Evolutionary conservation across 2,113 vertebrate genomes (phyloP).

Genomic region (Cathartes aura): DNA sequence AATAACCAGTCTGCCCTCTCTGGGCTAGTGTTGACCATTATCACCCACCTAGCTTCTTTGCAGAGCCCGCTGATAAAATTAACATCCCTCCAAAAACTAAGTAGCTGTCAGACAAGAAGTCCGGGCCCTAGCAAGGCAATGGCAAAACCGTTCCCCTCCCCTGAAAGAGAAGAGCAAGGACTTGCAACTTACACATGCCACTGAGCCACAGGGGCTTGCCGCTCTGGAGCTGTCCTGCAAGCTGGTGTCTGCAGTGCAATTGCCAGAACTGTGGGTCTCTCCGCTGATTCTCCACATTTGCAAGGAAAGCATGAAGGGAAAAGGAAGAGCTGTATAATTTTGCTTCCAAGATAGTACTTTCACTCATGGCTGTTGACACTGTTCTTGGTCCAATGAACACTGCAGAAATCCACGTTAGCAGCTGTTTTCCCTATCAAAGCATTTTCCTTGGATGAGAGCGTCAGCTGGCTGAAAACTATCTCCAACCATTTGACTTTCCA

Average conservation of each 20-base stretch:
- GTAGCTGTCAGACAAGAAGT: background rate
- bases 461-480: constrained; percentile 58
- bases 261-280: background rate
- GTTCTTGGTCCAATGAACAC: background rate
- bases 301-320: background rate
- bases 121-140: background rate
- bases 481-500: constrained; percentile 62
- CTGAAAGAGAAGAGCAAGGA: background rate
- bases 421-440: constrained; percentile 64
- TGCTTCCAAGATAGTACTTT: constrained; percentile 38
- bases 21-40: background rate
- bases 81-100: background rate
- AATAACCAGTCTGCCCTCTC: background rate
- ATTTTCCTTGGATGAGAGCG: constrained; percentile 55
- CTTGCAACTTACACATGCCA: background rate
- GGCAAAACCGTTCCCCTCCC: background rate
- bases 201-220: accelerated
- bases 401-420: constrained; percentile 47
- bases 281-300: background rate
- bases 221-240: background rate
- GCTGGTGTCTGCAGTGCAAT: background rate
- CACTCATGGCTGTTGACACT: background rate
- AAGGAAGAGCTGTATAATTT: background rate
- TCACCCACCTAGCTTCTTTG: background rate
- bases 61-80: background rate